Evolutionary conservation across 2,888 invertebrate genomes (phyloP).

Genomic region (Hirtodrosophila trivittata): DNA sequence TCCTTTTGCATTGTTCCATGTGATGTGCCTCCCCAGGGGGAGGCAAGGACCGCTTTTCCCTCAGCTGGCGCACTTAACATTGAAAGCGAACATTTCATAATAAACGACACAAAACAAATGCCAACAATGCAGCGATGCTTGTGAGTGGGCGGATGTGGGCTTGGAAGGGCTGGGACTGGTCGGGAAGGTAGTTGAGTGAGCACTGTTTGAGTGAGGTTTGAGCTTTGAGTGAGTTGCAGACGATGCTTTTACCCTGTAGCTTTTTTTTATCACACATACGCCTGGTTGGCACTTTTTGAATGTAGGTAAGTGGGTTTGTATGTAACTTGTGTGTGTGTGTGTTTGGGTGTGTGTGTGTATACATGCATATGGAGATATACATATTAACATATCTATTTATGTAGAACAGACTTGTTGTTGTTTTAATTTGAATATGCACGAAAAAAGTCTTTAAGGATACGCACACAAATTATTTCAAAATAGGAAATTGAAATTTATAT

Average conservation of each 20-base stretch:
- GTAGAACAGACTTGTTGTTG: conserved; percentile 67
- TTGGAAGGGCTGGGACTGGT: not conserved
- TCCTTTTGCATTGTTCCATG: no score
- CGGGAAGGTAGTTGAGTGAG: not conserved
- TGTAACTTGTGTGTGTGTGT: conserved; percentile 25
- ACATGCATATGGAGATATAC: not conserved
- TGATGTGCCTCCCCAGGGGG: no score
- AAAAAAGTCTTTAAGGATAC: no score
- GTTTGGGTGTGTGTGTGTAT: conserved; percentile 19
- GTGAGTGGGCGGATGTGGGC: conserved; percentile 2
- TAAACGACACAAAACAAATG: conserved; percentile 21
- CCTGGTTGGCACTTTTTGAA: conserved; percentile 64
- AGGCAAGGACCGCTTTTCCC: no score
- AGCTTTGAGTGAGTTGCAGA: conserved; percentile 65
- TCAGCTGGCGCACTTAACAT: conserved; percentile 39
- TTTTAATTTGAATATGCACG: no score
- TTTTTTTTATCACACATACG: conserved; percentile 68
- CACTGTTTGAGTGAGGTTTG: conserved; percentile 49
- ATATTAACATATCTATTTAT: conserved; percentile 31
- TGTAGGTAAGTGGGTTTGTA: conserved; percentile 64
- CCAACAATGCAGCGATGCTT: conserved; percentile 6
- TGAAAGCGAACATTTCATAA: conserved; percentile 32
- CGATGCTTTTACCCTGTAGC: no score
- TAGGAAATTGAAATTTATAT: no score
- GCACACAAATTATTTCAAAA: no score